A percentile compares a stretch with the other conserved stretches of the same genome.
These are phyloP conservation scores for Ovibos moschatus DNA, from an alignment of 2,113 vertebrate genomes.

Conservation along the genomic window DNA sequence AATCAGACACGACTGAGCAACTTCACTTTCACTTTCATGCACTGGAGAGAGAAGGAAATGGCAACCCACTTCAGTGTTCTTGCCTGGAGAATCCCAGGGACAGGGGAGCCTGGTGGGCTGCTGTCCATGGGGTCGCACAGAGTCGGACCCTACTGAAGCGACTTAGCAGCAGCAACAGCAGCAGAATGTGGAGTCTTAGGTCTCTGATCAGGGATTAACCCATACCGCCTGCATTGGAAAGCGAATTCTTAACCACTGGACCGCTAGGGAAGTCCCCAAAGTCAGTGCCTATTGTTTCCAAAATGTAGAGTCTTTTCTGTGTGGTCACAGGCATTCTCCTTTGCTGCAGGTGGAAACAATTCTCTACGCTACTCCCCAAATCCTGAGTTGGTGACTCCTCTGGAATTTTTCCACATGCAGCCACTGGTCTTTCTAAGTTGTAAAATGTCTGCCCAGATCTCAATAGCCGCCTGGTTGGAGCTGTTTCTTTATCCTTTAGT, in stretches of 20 bases:
- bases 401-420: not conserved
- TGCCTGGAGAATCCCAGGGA: too few species aligned
- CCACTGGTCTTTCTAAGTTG: not conserved
- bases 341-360: not conserved
- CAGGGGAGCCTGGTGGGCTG: too few species aligned
- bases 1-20: too few species aligned
- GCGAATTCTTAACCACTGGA: not conserved
- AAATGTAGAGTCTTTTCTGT: not conserved
- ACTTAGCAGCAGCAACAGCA: too few species aligned
- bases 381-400: not conserved
- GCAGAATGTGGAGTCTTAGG: not conserved
- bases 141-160: too few species aligned
- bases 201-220: not conserved
- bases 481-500: not conserved
- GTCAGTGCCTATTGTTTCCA: not conserved
- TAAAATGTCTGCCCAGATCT: not conserved
- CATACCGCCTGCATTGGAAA: not conserved
- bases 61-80: too few species aligned
- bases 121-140: too few species aligned
- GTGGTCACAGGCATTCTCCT: not conserved
- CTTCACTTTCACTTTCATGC: too few species aligned
- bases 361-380: not conserved
- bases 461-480: not conserved
- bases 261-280: not conserved
- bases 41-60: too few species aligned